Evolutionary conservation across 2,888 invertebrate species (phyloP).

Genomic region (Cheilosia soror): DNA sequence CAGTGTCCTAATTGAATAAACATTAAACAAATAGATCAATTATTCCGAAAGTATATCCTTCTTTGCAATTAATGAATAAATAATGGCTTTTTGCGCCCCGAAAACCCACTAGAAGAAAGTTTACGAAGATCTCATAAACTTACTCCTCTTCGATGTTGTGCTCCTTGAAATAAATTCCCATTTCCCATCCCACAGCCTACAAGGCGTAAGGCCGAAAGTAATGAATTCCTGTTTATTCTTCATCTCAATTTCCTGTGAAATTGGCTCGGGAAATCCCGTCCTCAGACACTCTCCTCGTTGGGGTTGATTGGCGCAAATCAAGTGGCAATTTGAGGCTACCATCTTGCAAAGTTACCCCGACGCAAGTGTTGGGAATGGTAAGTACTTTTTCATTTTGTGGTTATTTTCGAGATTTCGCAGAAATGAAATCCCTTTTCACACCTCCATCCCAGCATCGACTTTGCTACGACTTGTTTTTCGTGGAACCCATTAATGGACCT

Average conservation of each 20-base stretch:
- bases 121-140: constrained; percentile 23
- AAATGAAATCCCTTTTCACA: constrained; percentile 32
- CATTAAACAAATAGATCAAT: constrained; percentile 57
- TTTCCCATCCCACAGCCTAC: background rate
- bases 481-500: constrained; percentile 33
- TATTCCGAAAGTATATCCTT: constrained; percentile 46
- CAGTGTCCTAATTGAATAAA: constrained; percentile 48
- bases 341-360: constrained; percentile 28
- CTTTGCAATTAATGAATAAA: constrained; percentile 40
- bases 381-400: constrained; percentile 16
- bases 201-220: constrained; percentile 23
- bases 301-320: constrained; percentile 60
- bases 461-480: background rate
- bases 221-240: constrained; percentile 66
- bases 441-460: background rate
- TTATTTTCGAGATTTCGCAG: constrained; percentile 32
- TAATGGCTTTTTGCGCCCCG: background rate
- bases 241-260: constrained; percentile 56
- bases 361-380: background rate
- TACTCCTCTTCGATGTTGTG: background rate
- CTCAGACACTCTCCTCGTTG: constrained; percentile 1
- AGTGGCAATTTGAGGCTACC: constrained; percentile 59
- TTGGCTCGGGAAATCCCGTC: constrained; percentile 26
- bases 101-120: constrained; percentile 13
- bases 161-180: constrained; percentile 12